Base-by-base conservation (phyloP, 2,888 invertebrate species). In the Linhomoeus sp. region DNA sequence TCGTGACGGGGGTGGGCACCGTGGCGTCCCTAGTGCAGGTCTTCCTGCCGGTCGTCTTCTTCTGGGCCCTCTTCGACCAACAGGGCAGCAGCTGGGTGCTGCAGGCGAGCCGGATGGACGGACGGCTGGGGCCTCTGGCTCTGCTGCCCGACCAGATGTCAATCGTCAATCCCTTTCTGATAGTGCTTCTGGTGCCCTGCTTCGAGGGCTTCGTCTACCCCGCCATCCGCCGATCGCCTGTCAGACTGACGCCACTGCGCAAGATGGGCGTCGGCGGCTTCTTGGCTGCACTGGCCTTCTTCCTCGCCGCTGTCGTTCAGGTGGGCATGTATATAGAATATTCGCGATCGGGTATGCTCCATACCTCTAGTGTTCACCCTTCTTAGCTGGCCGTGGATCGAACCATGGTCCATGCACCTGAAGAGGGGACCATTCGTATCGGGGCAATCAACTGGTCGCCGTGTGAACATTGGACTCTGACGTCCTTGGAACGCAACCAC, bases 131-230 rank as follows among this genome's bases (percentile, higher is more conserved):
- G 19, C 49, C 50, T 26, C 46, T 60, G 29, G 58, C 57, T 2
- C 45, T 62, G 24, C 52, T 62, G 35, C 86, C 94, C 0, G 94
- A 94, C 69, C 92, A 94, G 67, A 79, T 94, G 78, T 87, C 87
- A 73, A 81, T 87, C 1, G 53, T 70, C 43, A 71, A 71, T 51
- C 66, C 70, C 2, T 43, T 70, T 7, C 56, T 71, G 44, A 68
- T 71, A 26, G 55, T 71, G 3, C 41, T 68, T 15, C 50, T 70
- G 45, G 70, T 72, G 38, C 71, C 71, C 3, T 37, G 71, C 23
- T 70, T 70, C 59, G 71, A 71, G 50, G 61, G 59, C 39, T 51
- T 62, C 39, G 53, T 71, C 43, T 71, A 70, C 53, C 71, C 70
- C 19, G 53, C 60, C 15, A 51, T 66, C 33, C 59, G 61, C 44